Percentiles rank a stretch among this genome's conserved stretches.
Conservation (phyloP, 30 jellyfish, hydroid and myxozoan genomes). For the Aurelia aurita complex sp. Pacific region DNA sequence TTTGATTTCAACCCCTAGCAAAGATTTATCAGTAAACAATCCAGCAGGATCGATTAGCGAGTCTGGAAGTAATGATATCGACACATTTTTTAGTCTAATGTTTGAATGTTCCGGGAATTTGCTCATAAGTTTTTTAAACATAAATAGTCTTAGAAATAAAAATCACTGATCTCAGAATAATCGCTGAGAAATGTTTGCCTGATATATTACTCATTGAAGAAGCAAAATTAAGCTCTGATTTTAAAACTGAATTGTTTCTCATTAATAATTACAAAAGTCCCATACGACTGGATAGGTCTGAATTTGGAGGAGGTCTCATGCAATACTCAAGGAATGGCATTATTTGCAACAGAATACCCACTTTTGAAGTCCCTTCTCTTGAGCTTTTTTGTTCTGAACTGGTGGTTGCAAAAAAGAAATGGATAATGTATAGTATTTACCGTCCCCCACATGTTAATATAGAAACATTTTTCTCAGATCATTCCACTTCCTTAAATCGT, state of each 20-base stretch:
- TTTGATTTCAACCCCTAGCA: no score
- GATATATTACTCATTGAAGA: no score
- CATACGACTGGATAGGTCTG: conserved; percentile 31
- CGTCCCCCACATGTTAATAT: not conserved
- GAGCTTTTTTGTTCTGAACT: no score
- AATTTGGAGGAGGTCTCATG: conserved; percentile 9
- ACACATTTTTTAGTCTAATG: not conserved
- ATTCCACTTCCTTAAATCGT: not conserved
- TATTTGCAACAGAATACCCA: no score
- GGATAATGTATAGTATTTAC: not conserved
- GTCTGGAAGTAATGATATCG: no score
- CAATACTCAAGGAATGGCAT: no score
- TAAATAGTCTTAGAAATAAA: conserved; percentile 33
- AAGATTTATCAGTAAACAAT: no score
- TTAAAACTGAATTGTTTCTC: conserved; percentile 21
- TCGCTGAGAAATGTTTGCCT: not conserved
- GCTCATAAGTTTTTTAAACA: conserved; percentile 4
- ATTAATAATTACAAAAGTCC: conserved; percentile 28
- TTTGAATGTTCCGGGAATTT: conserved; percentile 2
- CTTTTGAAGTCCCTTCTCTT: no score
- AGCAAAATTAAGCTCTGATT: not conserved
- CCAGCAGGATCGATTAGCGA: no score
- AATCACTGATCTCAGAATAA: conserved; percentile 10
- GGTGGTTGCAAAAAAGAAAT: no score
- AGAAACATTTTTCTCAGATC: not conserved